Evolutionary conservation across 35 echinoderm and acorn worm species (phyloP).

Genomic region (Stichopus chloronotus): DNA sequence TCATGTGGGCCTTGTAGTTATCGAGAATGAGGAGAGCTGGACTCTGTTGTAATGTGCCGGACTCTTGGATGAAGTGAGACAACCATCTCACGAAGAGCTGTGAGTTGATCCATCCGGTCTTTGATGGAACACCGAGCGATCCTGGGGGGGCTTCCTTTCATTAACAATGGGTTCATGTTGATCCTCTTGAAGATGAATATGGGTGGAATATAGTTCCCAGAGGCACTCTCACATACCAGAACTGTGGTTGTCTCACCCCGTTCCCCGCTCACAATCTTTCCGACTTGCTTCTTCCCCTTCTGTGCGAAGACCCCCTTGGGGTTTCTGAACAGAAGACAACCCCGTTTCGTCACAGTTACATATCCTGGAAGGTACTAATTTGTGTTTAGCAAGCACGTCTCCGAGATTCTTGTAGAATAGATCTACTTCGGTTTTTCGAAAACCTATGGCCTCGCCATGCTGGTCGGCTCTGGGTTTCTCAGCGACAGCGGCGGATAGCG

Average conservation of each 20-base stretch:
- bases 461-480: too few species aligned
- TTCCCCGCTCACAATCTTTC: slow-evolving; percentile 1
- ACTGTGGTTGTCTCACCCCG: not conserved
- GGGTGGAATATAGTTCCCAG: slow-evolving; percentile 12
- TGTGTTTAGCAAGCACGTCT: too few species aligned
- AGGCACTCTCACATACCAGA: not conserved
- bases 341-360: too few species aligned
- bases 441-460: too few species aligned
- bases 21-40: slow-evolving; percentile 1
- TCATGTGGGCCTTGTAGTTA: slow-evolving; percentile 21
- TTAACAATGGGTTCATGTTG: not conserved
- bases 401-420: too few species aligned
- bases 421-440: too few species aligned
- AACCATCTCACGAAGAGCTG: not conserved
- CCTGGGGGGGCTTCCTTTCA: slow-evolving; percentile 8
- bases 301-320: not conserved
- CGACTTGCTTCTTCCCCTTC: slow-evolving; percentile 9
- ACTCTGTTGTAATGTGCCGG: not conserved
- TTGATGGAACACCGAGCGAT: not conserved
- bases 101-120: slow-evolving; percentile 22
- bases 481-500: too few species aligned
- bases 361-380: too few species aligned
- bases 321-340: too few species aligned
- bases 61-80: not conserved
- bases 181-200: slow-evolving; percentile 5